phyloP scores from a whole-genome alignment of 2,888 invertebrate genomes.

The Hydrotaea diabolus region DNA sequence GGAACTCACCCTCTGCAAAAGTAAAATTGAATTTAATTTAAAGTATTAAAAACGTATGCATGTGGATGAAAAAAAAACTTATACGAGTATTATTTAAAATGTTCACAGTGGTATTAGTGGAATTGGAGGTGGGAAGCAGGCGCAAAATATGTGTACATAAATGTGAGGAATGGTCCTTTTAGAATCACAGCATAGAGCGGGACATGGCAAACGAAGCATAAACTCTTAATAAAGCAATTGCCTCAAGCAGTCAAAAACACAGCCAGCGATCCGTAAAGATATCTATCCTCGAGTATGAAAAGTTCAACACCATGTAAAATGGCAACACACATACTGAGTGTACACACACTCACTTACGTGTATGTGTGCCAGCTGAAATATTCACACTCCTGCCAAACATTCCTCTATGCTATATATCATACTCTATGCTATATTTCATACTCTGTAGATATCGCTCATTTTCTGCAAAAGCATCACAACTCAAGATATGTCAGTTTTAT shows the following conservation, averaged over 20 bases:
- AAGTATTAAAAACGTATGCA: background rate
- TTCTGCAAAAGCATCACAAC: too few relatives aligned
- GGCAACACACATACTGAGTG: too few relatives aligned
- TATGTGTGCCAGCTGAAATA: background rate
- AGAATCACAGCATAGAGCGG: constrained; percentile 49
- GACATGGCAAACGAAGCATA: constrained; percentile 72
- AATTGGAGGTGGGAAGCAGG: constrained; percentile 1
- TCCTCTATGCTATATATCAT: background rate
- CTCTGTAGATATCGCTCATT: too few relatives aligned
- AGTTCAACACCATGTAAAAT: constrained; percentile 56
- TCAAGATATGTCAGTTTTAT: too few relatives aligned
- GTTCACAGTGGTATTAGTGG: constrained; percentile 1
- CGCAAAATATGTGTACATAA: background rate
- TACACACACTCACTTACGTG: background rate
- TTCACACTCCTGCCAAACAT: background rate
- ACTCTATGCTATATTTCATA: too few relatives aligned
- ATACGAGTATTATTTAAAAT: constrained; percentile 28
- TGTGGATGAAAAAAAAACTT: background rate
- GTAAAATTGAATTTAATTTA: background rate
- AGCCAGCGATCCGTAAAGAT: constrained; percentile 72
- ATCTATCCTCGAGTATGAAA: constrained; percentile 61
- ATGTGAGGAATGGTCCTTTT: constrained; percentile 46
- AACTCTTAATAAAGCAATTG: constrained; percentile 80
- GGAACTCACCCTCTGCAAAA: constrained; percentile 23
- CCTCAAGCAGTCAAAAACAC: constrained; percentile 78